Conservation (phyloP, 2,113 vertebrate species). For the Mirounga angustirostris region DNA sequence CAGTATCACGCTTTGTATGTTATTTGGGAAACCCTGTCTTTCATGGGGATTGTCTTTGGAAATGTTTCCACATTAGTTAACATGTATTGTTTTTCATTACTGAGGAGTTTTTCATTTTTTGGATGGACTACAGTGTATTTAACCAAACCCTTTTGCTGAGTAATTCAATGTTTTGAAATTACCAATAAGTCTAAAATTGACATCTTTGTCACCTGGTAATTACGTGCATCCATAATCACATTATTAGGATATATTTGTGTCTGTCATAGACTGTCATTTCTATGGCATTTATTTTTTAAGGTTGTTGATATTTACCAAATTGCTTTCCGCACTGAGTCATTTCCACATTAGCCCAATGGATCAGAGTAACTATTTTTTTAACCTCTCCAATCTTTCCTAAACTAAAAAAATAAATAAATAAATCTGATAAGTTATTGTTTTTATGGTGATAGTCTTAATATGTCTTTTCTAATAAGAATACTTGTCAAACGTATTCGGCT, state of each 20-base stretch:
- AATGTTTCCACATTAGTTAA: neutral
- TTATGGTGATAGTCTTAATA: neutral
- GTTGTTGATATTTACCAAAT: neutral
- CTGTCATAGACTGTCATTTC: neutral
- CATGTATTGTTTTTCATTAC: neutral
- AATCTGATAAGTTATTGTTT: neutral
- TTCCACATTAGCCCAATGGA: neutral
- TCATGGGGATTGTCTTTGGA: neutral
- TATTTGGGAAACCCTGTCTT: neutral
- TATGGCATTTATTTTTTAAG: neutral
- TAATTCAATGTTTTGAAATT: neutral
- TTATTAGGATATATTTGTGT: neutral
- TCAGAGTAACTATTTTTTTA: neutral
- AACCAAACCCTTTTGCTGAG: neutral
- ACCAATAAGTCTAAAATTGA: neutral
- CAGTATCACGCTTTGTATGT: neutral
- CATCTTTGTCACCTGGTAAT: neutral
- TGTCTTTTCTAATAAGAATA: neutral
- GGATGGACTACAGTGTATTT: neutral
- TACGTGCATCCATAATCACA: neutral
- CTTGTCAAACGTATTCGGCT: neutral
- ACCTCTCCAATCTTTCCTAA: neutral
- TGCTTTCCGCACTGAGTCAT: neutral
- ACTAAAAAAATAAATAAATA: neutral
- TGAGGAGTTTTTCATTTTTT: neutral